Evolutionary conservation across 1,140 invertebrate species (phyloP).

Genomic region (Chionoecetes opilio): DNA sequence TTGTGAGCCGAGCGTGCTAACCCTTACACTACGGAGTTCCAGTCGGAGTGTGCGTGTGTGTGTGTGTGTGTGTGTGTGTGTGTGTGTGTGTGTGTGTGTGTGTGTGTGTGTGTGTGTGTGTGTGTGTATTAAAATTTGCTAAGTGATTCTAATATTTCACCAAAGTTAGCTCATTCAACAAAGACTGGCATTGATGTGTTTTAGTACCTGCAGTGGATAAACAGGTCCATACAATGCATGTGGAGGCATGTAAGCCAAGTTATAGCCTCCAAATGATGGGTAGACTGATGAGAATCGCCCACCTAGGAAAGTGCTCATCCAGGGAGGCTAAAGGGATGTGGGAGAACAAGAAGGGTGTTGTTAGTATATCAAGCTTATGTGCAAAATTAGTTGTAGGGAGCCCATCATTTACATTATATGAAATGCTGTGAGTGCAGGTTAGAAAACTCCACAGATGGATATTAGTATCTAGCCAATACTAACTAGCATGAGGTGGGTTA

Average conservation of each 20-base stretch:
- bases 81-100: constrained; percentile 10
- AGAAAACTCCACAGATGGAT: too few species aligned
- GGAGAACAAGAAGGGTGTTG: neutral
- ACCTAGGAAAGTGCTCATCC: constrained; percentile 77
- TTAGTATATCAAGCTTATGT: constrained; percentile 50
- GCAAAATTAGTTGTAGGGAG: neutral
- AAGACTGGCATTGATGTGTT: neutral
- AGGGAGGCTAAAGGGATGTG: constrained; percentile 65
- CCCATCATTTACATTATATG: too few species aligned
- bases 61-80: constrained; percentile 53
- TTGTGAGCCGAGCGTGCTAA: too few species aligned
- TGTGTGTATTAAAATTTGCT: neutral
- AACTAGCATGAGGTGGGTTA: too few species aligned
- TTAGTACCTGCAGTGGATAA: constrained; percentile 77
- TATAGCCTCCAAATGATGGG: constrained; percentile 71
- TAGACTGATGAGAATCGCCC: constrained; percentile 71
- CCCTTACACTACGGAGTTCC: too few species aligned
- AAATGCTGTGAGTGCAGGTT: too few species aligned
- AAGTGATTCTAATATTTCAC: neutral
- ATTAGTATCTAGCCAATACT: too few species aligned
- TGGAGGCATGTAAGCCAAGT: constrained; percentile 74
- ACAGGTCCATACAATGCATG: constrained; percentile 80
- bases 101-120: too few species aligned
- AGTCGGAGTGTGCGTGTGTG: constrained; percentile 42
- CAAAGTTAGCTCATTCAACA: constrained; percentile 51